Conservation (phyloP, 2,888 invertebrate species). For the Lapara coniferarum region DNA sequence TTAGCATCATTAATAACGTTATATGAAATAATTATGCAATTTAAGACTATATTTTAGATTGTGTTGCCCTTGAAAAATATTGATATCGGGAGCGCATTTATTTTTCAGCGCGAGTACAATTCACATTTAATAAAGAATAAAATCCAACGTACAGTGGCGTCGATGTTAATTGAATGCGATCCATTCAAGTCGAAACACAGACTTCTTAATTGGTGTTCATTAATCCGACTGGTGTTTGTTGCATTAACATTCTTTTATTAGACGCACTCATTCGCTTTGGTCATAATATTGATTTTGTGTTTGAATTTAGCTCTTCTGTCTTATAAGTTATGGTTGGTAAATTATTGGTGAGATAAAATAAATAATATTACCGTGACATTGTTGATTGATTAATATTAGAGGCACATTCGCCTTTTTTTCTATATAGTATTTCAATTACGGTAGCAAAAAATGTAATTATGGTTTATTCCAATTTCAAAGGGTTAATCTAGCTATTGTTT, state of each 20-base stretch:
- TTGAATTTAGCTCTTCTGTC: not conserved
- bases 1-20: too few relatives aligned
- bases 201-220: slow-evolving; percentile 21
- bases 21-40: too few relatives aligned
- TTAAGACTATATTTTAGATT: not conserved
- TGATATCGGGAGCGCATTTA: not conserved
- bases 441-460: too few relatives aligned
- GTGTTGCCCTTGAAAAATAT: not conserved
- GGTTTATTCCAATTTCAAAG: too few relatives aligned
- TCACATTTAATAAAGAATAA: slow-evolving; percentile 1
- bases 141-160: not conserved
- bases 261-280: slow-evolving; percentile 28
- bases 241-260: slow-evolving; percentile 36
- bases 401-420: too few relatives aligned
- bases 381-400: not conserved
- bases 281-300: slow-evolving; percentile 15
- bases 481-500: too few relatives aligned
- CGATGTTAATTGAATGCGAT: slow-evolving; percentile 42
- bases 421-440: too few relatives aligned
- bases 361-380: not conserved
- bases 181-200: slow-evolving; percentile 26
- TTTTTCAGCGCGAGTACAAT: not conserved
- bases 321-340: not conserved
- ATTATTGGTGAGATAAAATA: not conserved
- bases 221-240: slow-evolving; percentile 10